Percentiles rank a stretch among this genome's conserved stretches.
phyloP scores from a whole-genome alignment of 1,140 invertebrate species.

The Caerostris darwini region DNA sequence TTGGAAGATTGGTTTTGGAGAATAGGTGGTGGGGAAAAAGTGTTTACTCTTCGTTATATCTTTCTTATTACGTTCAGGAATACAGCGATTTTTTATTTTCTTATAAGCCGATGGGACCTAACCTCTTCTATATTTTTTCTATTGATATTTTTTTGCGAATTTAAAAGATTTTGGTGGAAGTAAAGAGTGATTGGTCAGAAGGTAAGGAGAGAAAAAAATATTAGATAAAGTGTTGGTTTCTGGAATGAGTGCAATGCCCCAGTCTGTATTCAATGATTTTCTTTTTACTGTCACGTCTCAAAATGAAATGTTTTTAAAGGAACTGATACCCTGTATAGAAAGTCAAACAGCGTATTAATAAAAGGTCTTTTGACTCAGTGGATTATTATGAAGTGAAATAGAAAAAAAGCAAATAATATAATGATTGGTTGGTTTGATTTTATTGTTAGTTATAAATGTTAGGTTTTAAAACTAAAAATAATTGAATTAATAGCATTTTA shows the following conservation, averaged over 20 bases:
- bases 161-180: background rate
- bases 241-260: background rate
- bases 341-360: background rate
- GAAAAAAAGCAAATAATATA: too few relatives aligned
- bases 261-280: background rate
- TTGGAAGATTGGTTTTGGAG: constrained; percentile 42
- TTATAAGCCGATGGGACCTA: background rate
- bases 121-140: background rate
- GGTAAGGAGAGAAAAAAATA: background rate
- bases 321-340: background rate
- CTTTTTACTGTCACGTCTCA: background rate
- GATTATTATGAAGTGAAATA: too few relatives aligned
- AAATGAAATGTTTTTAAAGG: background rate
- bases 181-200: background rate
- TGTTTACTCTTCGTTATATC: constrained; percentile 42
- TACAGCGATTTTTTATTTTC: constrained; percentile 4
- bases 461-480: too few relatives aligned
- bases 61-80: constrained; percentile 26
- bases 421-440: too few relatives aligned
- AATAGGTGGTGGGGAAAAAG: background rate
- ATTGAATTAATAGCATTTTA: too few relatives aligned
- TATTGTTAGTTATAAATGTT: too few relatives aligned
- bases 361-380: too few relatives aligned
- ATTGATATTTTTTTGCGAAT: constrained; percentile 23
- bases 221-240: background rate